Conservation (phyloP, 2,888 invertebrate genomes). For the Xanthostigma xanthostigma region DNA sequence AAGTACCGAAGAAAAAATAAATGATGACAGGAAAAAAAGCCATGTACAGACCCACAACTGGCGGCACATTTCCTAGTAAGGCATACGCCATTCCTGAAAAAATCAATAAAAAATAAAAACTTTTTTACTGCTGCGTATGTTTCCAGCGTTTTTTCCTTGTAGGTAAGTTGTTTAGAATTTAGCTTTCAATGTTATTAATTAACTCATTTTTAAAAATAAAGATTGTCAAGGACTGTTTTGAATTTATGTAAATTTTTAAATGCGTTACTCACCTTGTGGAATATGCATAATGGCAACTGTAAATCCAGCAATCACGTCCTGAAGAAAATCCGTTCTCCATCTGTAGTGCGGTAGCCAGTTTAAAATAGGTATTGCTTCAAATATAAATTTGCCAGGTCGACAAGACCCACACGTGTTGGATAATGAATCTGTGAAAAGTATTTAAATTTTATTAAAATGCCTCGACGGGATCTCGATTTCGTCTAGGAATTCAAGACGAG, state of each 20-base stretch:
- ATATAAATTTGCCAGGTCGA: constrained; percentile 7
- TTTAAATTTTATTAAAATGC: too few relatives aligned
- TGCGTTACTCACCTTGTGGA: constrained; percentile 47
- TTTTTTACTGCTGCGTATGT: too few relatives aligned
- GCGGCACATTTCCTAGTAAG: constrained; percentile 34
- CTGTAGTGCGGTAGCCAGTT: constrained; percentile 49
- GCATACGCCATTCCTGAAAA: constrained; percentile 40
- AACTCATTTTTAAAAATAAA: too few relatives aligned
- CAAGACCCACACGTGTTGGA: constrained; percentile 19
- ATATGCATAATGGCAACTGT: constrained; percentile 79
- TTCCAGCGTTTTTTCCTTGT: too few relatives aligned
- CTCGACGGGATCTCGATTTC: too few relatives aligned
- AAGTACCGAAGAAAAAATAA: constrained; percentile 27
- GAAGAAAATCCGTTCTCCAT: constrained; percentile 39
- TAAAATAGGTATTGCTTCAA: constrained; percentile 34
- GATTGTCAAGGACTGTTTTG: constrained; percentile 35
- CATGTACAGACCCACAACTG: constrained; percentile 38
- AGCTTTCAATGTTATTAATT: too few relatives aligned
- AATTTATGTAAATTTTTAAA: too few relatives aligned
- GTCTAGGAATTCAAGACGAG: too few relatives aligned
- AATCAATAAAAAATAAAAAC: neutral
- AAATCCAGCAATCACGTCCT: constrained; percentile 67
- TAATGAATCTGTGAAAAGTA: too few relatives aligned
- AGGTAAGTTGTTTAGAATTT: too few relatives aligned
- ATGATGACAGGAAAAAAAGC: constrained; percentile 36